Base-by-base conservation (phyloP, 2,797 vertebrate genomes). In the Coranthus polyacanthus region DNA sequence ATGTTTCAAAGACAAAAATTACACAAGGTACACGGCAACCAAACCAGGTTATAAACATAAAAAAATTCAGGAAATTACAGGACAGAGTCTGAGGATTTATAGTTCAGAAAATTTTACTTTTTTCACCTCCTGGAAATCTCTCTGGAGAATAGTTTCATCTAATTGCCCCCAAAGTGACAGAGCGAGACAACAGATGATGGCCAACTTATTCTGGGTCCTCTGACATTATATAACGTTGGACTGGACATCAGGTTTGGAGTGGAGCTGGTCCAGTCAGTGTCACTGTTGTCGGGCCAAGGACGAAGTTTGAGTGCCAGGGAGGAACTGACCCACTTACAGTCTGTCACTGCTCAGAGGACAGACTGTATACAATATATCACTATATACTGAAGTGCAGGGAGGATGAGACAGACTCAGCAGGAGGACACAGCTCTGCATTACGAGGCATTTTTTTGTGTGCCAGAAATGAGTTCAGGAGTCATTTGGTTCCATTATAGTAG, bases 271-370 rank as follows among this genome's bases (percentile, higher is more conserved):
- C 88, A 79, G 82, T 66, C 60, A 15, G 72, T 72, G 72, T 65
- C 72, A 76, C 68, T 81, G 79, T 78, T 78, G 77, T 57, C 11
- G 16, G 64, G 80, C 81, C 88, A 89, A 86, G 85, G 88, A 90
- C 83, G 43, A 34, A 0, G 65, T 56, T 69, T 54, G 73, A 80
- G n/a, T n/a, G n/a, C n/a, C n/a, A n/a, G n/a, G n/a, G n/a, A n/a
- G n/a, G n/a, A 79, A 66, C 52, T 84, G 87, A 91, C 86, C 90
- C 86, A 87, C 71, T 86, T 91, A 73, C 62, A 75, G 37, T 20
- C 6, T 29, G 74, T 47, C 49, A 62, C 36, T 54, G 73, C 63
- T 12, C 3, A 22, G 66, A 72, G 61, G 66, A 71, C 69, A 24
- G 57, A 12, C 69, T 46, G 50, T 4, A 11, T 45, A 3, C 46